Base-by-base conservation (phyloP, 53 echinoderm and acorn worm species). In the Arbacia lixula region DNA sequence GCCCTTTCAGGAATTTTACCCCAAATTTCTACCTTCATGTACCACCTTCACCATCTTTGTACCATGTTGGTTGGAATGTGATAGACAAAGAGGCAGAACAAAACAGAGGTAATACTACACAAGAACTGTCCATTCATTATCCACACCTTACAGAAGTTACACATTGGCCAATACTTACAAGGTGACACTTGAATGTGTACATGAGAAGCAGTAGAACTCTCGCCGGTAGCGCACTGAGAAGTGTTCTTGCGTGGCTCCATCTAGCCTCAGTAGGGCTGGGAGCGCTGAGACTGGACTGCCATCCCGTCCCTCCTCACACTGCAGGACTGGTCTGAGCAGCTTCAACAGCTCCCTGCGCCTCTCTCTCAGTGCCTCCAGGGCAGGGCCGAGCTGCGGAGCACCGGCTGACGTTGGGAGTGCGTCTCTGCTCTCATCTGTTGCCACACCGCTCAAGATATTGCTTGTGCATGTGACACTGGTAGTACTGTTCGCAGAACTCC, bases 271-370 rank as follows among this genome's bases (percentile, higher is more conserved):
- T 8, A 98, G 56, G n/a, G 79, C 17, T 0, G 93, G 92, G 39
- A 98, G 69, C 0, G 99, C 99, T 64, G 92, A 66, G 33, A 98
- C 90, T 1, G 91, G 95, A 38, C 86, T 88, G 11, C 92, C 92
- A 11, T 98, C 92, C 29, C 69, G 55, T 2, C 90, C 91, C 35
- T 88, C 62, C 14, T 73, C 39, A 55, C 92, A 98, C 19, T 72
- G 60, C 24, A 98, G 63, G 42, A 40, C 64, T 3, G 90, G 86
- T 60, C 91, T 72, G 11, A 98, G 60, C 62, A 66, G 28, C 43
- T 66, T 54, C 72, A 88, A 89, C 12, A 98, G n/a, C 52, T 87
- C 83, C 16, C 87, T 54, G 26, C 99, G 78, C 0, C 79, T 38
- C 0, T 55, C 66, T 28, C 81, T 57, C 14, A 98, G 69, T 9